Percentiles rank a stretch among this genome's conserved stretches.
These are phyloP conservation scores for Apis florea DNA, from an alignment of 1,140 invertebrate genomes.

Conservation along the genomic window DNA sequence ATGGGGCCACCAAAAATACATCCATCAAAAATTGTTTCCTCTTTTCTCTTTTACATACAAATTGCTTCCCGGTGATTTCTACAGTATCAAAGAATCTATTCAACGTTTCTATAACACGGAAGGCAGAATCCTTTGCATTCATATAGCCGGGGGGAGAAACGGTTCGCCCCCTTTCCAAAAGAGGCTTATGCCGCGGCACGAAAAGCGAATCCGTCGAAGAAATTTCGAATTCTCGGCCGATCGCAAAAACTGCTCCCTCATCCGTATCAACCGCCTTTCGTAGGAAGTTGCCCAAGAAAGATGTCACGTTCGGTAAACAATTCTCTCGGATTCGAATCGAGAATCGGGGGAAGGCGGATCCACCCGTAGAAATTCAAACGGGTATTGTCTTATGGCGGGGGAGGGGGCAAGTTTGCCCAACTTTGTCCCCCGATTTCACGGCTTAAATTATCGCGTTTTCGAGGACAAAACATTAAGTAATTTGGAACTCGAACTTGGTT, in stretches of 20 bases:
- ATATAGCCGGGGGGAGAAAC: not conserved
- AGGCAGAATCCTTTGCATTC: conserved; percentile 8
- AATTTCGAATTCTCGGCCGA: conserved; percentile 42
- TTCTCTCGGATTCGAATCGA: conserved; percentile 30
- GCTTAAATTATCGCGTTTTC: conserved; percentile 46
- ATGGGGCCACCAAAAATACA: not conserved
- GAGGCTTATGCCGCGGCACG: conserved; percentile 30
- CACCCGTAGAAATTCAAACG: conserved; percentile 56
- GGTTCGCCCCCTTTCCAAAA: not conserved
- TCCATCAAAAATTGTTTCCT: not conserved
- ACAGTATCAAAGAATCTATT: conserved; percentile 30
- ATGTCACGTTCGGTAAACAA: conserved; percentile 60
- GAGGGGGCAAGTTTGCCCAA: not conserved
- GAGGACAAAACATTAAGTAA: conserved; percentile 8
- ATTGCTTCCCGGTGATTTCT: conserved; percentile 6
- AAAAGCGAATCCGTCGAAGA: conserved; percentile 2
- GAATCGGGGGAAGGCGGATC: conserved; percentile 14
- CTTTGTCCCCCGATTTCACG: conserved; percentile 4
- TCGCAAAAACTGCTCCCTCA: conserved; percentile 22
- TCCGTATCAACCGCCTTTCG: conserved; percentile 33
- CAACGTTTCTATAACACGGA: conserved; percentile 1
- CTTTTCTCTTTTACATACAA: not conserved
- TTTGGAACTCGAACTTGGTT: not conserved
- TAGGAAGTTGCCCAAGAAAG: conserved; percentile 14
- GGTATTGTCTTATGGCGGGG: conserved; percentile 12